Evolutionary conservation across 2,888 invertebrate genomes (phyloP), one percentile per base, ranked within the genome.

Genomic region (Tubulanus polymorphus): DNA sequence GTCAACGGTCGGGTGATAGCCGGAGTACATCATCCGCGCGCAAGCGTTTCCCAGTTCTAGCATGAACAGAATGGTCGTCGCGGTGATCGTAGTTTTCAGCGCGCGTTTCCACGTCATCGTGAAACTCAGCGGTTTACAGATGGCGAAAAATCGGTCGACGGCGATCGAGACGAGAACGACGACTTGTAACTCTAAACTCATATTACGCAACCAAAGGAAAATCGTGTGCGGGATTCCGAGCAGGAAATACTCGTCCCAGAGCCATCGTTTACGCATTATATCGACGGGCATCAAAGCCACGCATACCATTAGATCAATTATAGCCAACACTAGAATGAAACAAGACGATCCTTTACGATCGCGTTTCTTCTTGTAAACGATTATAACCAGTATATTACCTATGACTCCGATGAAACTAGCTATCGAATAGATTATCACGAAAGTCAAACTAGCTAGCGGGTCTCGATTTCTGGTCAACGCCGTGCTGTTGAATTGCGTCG

Each of bases 291-390:
- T 70, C 15, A 67, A 65, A 1, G 70, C 29, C 1, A 51, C 27
- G 55, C 70, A 70, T 18, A 68, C 67, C 35, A 67, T 58, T 5
- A 73, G 59, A 56, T 72, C 73, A 20, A 66, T 65, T n/a, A 64
- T 60, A 2, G 70, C 71, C 46, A 73, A 57, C 49, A 63, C 55
- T n/a, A 68, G 41, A 41, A 73, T 67, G 54, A 71, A 60, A 37
- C 68, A 63, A 3, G 66, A 66, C 15, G 72, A 67, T 0, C 64
- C 61, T 23, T 58, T 61, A 37, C 63, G 63, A 25, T 56, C 37
- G 28, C 57, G 50, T 18, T 59, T 61, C 30, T 61, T 52, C 3
- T 58, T 51, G 27, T 65, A 68, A 6, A 69, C 69, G n/a, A 56
- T 49, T 23, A 69, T 54, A 1, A 68, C 69, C 1, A 66, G 41